Evolutionary conservation across 2,113 vertebrate genomes (phyloP).

Genomic region (Scopus umbretta): DNA sequence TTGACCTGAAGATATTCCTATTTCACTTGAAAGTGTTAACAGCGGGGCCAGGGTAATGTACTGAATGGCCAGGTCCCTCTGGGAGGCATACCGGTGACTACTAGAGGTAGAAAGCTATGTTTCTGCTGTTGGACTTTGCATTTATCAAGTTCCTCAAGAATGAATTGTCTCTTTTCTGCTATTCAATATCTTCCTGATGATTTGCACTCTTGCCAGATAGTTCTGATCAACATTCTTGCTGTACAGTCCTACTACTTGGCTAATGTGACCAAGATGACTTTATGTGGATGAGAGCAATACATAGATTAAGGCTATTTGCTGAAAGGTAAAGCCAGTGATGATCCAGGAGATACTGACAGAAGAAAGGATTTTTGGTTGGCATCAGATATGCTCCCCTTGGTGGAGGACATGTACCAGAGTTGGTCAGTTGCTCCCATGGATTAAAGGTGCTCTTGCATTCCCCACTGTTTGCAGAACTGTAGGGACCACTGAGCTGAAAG

Average conservation of each 20-base stretch:
- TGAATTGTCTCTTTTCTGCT: background rate
- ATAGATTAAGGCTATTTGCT: background rate
- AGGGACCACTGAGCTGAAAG: background rate
- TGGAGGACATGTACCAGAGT: background rate
- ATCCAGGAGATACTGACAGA: background rate
- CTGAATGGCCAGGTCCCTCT: background rate
- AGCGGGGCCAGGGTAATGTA: background rate
- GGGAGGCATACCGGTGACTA: background rate
- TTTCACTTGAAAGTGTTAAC: background rate
- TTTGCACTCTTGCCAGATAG: background rate
- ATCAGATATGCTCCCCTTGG: background rate
- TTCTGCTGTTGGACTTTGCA: background rate
- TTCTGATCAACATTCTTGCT: background rate
- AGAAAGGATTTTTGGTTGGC: background rate
- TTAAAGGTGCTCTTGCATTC: background rate
- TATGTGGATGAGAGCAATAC: background rate
- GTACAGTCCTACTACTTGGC: background rate
- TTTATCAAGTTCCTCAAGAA: background rate
- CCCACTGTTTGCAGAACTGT: background rate
- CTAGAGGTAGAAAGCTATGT: background rate
- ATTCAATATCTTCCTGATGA: background rate
- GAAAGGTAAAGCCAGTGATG: background rate
- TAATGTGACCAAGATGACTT: background rate
- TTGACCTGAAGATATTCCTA: background rate
- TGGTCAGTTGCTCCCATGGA: background rate